These are phyloP conservation scores for Microplitis deprimator DNA, from an alignment of 2,888 invertebrate species.

Conservation along the genomic window DNA sequence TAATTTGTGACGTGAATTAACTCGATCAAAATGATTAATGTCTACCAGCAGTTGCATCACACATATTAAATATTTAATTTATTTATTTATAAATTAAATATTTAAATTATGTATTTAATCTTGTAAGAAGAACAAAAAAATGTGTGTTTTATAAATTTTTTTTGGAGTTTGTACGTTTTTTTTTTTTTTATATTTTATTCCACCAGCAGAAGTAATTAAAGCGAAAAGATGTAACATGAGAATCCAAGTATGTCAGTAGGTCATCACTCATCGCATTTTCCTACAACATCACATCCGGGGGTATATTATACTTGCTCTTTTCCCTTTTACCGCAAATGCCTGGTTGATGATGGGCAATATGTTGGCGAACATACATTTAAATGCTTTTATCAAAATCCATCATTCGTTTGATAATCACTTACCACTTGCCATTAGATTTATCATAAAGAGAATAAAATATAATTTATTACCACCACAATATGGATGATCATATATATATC, in stretches of 20 bases:
- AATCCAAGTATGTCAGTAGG: constrained; percentile 43
- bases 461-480: background rate
- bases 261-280: constrained; percentile 39
- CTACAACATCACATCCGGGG: constrained; percentile 38
- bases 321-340: background rate
- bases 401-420: background rate
- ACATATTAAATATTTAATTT: background rate
- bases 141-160: background rate
- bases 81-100: background rate
- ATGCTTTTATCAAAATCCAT: constrained; percentile 11
- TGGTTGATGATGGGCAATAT: background rate
- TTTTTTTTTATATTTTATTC: background rate
- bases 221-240: constrained; percentile 31
- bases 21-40: background rate
- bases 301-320: constrained; percentile 30
- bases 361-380: background rate
- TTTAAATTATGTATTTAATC: background rate
- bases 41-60: background rate
- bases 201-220: constrained; percentile 16
- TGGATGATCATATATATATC: background rate
- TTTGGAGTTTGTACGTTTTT: background rate
- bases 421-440: background rate
- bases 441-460: background rate
- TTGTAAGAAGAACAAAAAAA: background rate
- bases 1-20: too few relatives aligned